Percentiles rank a stretch among this genome's conserved stretches.
Conservation (phyloP, 1,140 invertebrate species). For the Cephus cinctus region DNA sequence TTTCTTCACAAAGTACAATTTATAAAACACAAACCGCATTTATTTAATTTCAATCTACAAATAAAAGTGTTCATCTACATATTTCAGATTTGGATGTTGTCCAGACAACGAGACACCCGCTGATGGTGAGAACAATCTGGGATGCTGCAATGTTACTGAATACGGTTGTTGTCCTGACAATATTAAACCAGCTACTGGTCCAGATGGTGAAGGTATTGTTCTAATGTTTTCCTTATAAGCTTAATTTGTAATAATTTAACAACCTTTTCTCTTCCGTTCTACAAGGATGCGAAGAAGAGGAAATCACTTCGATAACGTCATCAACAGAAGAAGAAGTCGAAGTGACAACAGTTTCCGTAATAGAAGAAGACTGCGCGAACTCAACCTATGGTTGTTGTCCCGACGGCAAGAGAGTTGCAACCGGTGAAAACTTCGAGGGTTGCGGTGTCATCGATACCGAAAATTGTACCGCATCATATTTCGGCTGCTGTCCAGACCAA, state of each 20-base stretch:
- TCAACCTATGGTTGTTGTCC: constrained; percentile 64
- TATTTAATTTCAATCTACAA: background rate
- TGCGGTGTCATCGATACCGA: constrained; percentile 55
- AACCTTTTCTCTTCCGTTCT: constrained; percentile 7
- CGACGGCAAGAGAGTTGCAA: constrained; percentile 57
- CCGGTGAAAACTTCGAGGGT: constrained; percentile 53
- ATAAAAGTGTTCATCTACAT: background rate
- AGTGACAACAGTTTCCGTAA: constrained; percentile 24
- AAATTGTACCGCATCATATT: constrained; percentile 62
- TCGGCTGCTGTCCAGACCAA: constrained; percentile 78
- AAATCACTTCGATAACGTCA: constrained; percentile 22
- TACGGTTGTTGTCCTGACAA: constrained; percentile 81
- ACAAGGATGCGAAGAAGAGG: constrained; percentile 11
- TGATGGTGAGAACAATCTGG: constrained; percentile 60
- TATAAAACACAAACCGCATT: background rate
- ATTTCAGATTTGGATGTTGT: constrained; percentile 65
- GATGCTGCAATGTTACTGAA: constrained; percentile 62
- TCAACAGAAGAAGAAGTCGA: constrained; percentile 25
- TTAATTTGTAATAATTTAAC: background rate
- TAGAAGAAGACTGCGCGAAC: constrained; percentile 47
- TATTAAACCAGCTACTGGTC: constrained; percentile 67
- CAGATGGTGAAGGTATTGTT: constrained; percentile 64
- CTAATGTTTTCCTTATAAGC: background rate
- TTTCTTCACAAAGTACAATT: background rate
- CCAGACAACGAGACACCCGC: constrained; percentile 64